Evolutionary conservation across 1,140 invertebrate species (phyloP), one percentile per base, ranked within the genome.

Genomic region (Lordiphosa stackelbergi): DNA sequence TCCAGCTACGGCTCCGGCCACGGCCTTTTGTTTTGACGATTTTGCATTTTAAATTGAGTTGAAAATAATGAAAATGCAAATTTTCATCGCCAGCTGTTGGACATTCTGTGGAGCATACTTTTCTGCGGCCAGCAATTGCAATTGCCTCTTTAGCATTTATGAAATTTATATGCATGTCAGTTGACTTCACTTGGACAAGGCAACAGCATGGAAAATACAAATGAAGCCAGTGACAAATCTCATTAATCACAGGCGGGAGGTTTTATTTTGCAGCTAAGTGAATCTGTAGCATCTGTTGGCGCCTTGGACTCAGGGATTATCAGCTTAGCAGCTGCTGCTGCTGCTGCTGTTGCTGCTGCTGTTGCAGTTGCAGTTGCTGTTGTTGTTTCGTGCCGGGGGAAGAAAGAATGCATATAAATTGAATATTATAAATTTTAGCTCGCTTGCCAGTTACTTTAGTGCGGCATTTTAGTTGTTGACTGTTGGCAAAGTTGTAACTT

Each of bases 401-500:
- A 57, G 78, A 84, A 69, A 57, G 78, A 84, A 73, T 78, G 78
- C 79, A 84, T 84, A 84, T 84, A 84, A 84, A 84, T 84, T 79
- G 79, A 85, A 84, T 84, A 84, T 84, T 84, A 84, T 84, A 84
- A 79, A 85, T 84, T 79, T 78, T 58, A 31, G 28, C 70, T 62
- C 56, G 62, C 66, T 69, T 69, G 65, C 62, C 73, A 85, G 70
- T 68, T 74, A 68, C 62, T 66, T 47, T 61, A 19, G 52, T 71
- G 48, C 65, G 56, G 37, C 58, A 66, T 69, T 69, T 79, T 81
- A 79, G 63, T 56, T 53, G 54, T 52, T 60, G 16, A 13, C 53
- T 57, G 54, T 45, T 58, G 56, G 70, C 81, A 74, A 79, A 79
- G 62, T 85, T 78, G 79, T 85, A 84, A 84, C 79, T 84, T 84